These are phyloP conservation scores for Capreolus pygargus DNA, from an alignment of 2,113 vertebrate species.

Conservation along the genomic window DNA sequence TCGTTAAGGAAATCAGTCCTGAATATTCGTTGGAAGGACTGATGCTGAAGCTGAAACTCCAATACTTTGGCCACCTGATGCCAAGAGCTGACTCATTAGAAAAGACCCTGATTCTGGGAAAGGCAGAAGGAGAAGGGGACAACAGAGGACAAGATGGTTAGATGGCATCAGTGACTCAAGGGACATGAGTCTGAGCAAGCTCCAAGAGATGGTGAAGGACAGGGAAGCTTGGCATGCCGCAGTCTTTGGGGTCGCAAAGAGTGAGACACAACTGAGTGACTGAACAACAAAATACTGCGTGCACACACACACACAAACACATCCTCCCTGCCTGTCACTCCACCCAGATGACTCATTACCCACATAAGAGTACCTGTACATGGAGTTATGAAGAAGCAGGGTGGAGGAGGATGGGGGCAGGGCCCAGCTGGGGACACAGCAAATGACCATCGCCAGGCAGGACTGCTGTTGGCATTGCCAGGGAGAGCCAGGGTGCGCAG, in stretches of 20 bases:
- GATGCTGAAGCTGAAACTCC: not conserved
- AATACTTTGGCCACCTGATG: not conserved
- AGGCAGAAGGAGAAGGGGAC: not conserved
- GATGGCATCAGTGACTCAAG: not conserved
- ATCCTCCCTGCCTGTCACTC: not conserved
- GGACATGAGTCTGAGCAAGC: not conserved
- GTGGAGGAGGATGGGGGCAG: not conserved
- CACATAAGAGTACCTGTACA: rapidly evolving
- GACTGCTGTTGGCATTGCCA: not conserved
- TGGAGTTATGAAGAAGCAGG: not conserved
- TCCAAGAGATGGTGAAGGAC: not conserved
- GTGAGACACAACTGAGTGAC: not conserved
- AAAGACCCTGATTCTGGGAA: not conserved
- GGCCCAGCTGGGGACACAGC: not conserved
- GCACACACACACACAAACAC: not conserved
- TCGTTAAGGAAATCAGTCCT: not conserved
- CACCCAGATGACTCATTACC: not conserved
- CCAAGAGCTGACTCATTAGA: not conserved
- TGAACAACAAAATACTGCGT: not conserved
- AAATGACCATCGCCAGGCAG: not conserved
- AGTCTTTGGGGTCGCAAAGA: not conserved
- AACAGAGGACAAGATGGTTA: not conserved
- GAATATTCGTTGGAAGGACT: not conserved
- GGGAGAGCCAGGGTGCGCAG: not conserved
- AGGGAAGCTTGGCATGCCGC: not conserved